phyloP scores from a whole-genome alignment of 2,888 invertebrate genomes.

The Bursaphelenchus okinawaensis region DNA sequence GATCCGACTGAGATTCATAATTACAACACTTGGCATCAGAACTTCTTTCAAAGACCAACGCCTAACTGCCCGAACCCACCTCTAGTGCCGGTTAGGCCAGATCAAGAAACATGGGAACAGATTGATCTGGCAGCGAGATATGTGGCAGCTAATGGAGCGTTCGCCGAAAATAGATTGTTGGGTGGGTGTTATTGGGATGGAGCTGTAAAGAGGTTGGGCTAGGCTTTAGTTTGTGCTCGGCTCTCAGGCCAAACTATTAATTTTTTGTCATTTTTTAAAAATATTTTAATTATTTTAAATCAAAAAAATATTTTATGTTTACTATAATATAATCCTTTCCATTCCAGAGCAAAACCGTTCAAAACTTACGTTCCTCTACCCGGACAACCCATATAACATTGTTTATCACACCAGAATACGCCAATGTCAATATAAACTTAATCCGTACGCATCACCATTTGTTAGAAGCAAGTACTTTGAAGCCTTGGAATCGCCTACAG shows the following conservation, averaged over 20 bases:
- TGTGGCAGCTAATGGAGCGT: conserved; percentile 87
- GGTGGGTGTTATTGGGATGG: too few species aligned
- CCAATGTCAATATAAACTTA: background rate
- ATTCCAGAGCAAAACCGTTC: conserved; percentile 70
- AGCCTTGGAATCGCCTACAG: background rate
- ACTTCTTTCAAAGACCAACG: conserved; percentile 25
- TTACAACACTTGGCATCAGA: conserved; percentile 29
- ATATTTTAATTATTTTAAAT: too few species aligned
- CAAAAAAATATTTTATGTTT: too few species aligned
- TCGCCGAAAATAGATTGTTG: conserved; percentile 71
- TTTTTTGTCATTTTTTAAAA: too few species aligned
- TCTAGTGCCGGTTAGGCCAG: conserved; percentile 64
- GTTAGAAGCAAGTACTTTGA: background rate
- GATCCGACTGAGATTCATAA: conserved; percentile 15
- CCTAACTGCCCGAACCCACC: conserved; percentile 30
- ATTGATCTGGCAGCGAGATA: conserved; percentile 95
- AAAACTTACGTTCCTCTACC: conserved; percentile 78
- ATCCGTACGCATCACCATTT: background rate
- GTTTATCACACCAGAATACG: conserved; percentile 67
- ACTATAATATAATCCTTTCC: too few species aligned
- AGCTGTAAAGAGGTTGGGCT: too few species aligned
- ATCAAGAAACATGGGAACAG: conserved; percentile 76
- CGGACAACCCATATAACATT: conserved; percentile 71
- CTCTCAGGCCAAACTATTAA: too few species aligned
- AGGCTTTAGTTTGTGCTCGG: too few species aligned